These are phyloP conservation scores for Diabrotica virgifera DNA, from an alignment of 1,140 invertebrate species.

Conservation along the genomic window DNA sequence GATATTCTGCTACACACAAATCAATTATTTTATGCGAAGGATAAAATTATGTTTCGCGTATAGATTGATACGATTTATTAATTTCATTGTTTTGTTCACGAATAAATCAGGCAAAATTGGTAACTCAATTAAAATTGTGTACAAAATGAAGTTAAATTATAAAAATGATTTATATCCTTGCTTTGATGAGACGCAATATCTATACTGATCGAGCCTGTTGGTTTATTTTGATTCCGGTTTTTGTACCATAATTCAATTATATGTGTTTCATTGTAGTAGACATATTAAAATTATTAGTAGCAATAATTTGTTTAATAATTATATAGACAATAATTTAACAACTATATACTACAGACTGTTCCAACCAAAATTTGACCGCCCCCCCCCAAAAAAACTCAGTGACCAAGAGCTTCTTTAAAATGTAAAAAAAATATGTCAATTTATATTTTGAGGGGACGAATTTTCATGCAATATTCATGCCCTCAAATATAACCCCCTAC, in stretches of 20 bases:
- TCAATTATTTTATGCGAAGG: slow-evolving; percentile 10
- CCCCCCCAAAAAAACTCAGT: too few relatives aligned
- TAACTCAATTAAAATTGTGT: not conserved
- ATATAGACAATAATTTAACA: too few relatives aligned
- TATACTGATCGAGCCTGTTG: not conserved
- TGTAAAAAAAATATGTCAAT: too few relatives aligned
- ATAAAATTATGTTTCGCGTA: not conserved
- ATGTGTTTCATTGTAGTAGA: too few relatives aligned
- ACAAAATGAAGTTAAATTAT: slow-evolving; percentile 5
- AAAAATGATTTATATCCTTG: not conserved
- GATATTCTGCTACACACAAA: slow-evolving; percentile 3
- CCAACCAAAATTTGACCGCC: too few relatives aligned
- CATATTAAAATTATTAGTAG: too few relatives aligned
- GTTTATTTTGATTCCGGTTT: not conserved
- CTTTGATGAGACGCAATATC: not conserved
- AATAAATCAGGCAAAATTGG: slow-evolving; percentile 4
- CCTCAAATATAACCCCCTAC: too few relatives aligned
- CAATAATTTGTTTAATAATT: too few relatives aligned
- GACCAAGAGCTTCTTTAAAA: too few relatives aligned
- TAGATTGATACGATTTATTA: slow-evolving; percentile 9
- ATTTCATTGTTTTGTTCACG: slow-evolving; percentile 6
- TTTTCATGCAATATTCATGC: too few relatives aligned
- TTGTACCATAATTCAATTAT: not conserved
- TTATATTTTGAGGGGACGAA: too few relatives aligned
- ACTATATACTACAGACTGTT: too few relatives aligned